Evolutionary conservation across 1,140 invertebrate species (phyloP).

Genomic region (Trachymyrmex cornetzi): DNA sequence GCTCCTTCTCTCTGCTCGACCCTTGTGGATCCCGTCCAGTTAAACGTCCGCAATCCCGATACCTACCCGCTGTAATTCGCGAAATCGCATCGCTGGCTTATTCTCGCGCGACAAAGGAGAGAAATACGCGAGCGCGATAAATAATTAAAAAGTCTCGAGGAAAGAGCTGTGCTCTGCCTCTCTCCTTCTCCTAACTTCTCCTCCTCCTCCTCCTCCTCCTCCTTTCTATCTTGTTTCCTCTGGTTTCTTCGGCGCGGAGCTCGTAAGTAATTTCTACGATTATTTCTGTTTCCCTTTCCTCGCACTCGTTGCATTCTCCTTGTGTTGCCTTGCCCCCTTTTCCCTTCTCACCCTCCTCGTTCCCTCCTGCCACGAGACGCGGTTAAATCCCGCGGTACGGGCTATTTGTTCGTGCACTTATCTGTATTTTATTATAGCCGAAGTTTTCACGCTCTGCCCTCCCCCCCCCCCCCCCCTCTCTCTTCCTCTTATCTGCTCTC

Average conservation of each 20-base stretch:
- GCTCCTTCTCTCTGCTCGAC: neutral
- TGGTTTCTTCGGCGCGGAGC: constrained; percentile 53
- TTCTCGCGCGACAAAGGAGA: constrained; percentile 44
- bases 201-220: neutral
- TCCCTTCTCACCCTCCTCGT: neutral
- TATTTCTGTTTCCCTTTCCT: constrained; percentile 63
- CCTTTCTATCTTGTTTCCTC: constrained; percentile 50
- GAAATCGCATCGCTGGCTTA: constrained; percentile 45
- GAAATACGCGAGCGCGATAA: constrained; percentile 38
- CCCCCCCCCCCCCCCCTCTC: neutral
- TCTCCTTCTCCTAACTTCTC: neutral
- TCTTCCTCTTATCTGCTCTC: constrained; percentile 73
- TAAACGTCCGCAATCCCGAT: constrained; percentile 40
- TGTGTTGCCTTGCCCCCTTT: no score
- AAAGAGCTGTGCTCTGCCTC: constrained; percentile 35
- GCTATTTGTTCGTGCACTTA: constrained; percentile 78
- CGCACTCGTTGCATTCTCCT: constrained; percentile 21
- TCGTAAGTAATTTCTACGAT: constrained; percentile 74
- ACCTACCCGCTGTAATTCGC: constrained; percentile 24
- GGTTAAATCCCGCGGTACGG: constrained; percentile 71
- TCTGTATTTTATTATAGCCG: constrained; percentile 79
- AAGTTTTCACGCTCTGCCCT: constrained; percentile 76
- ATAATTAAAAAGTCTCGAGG: constrained; percentile 66
- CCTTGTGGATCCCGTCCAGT: neutral
- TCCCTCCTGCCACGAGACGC: constrained; percentile 25